Evolutionary conservation across 2,888 invertebrate species (phyloP).

Genomic region (Masnerella sp.): DNA sequence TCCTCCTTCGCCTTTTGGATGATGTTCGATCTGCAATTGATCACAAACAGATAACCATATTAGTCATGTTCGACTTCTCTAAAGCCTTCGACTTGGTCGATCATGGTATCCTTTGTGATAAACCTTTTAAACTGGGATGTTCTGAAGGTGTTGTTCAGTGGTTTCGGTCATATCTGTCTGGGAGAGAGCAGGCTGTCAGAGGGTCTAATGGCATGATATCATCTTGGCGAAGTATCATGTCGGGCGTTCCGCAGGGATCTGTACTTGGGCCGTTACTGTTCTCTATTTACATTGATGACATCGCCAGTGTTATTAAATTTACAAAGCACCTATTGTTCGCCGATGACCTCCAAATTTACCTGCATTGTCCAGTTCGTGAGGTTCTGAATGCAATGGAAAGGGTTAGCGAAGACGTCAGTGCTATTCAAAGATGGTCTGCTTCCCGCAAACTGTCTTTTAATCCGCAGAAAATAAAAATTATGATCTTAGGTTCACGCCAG

Average conservation of each 20-base stretch:
- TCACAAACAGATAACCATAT: neutral
- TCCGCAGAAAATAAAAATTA: neutral
- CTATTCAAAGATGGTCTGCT: neutral
- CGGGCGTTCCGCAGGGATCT: too few relatives aligned
- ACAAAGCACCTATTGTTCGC: too few relatives aligned
- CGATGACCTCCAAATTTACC: neutral
- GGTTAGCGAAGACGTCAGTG: neutral
- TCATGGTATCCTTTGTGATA: neutral
- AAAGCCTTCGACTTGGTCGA: constrained; percentile 4
- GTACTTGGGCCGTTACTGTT: too few relatives aligned
- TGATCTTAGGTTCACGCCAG: too few relatives aligned
- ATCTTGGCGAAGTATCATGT: neutral
- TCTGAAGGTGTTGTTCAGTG: neutral
- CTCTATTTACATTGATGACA: too few relatives aligned
- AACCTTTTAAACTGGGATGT: neutral
- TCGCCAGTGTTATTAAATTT: neutral
- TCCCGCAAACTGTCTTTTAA: neutral
- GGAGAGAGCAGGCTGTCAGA: neutral
- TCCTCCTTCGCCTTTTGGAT: neutral
- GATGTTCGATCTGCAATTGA: neutral
- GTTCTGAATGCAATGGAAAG: neutral
- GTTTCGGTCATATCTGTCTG: neutral
- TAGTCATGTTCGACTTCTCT: neutral
- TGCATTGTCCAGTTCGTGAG: neutral
- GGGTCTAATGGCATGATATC: neutral